These are phyloP conservation scores for Teinopalpus imperialis DNA, from an alignment of 2,888 invertebrate species.

Conservation along the genomic window DNA sequence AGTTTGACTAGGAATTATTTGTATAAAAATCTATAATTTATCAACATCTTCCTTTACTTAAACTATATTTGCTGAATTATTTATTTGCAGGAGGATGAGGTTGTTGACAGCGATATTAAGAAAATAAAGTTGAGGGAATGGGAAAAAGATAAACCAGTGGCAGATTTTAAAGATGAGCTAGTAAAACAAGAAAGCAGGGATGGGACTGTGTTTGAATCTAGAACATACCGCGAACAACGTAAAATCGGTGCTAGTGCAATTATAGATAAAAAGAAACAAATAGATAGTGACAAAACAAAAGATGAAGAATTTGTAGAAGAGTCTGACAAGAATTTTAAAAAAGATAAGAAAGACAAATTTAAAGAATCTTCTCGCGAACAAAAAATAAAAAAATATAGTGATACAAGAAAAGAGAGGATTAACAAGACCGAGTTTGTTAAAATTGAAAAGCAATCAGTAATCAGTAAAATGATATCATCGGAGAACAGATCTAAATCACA, in stretches of 20 bases:
- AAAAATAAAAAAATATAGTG: conserved; percentile 76
- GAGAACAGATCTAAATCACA: conserved; percentile 61
- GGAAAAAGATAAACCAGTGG: conserved; percentile 63
- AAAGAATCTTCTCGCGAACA: conserved; percentile 72
- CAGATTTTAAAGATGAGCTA: conserved; percentile 60
- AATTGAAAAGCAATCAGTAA: conserved; percentile 63
- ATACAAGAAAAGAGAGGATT: conserved; percentile 70
- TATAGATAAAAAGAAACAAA: conserved; percentile 72
- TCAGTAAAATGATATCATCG: conserved; percentile 61
- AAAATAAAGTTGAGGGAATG: conserved; percentile 74
- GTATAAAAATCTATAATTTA: too few relatives aligned
- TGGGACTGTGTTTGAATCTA: conserved; percentile 64
- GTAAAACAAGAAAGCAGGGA: conserved; percentile 54
- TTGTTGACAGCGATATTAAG: conserved; percentile 66
- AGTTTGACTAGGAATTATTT: too few relatives aligned
- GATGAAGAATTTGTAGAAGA: conserved; percentile 70
- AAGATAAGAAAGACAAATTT: conserved; percentile 65
- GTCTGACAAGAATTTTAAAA: conserved; percentile 55
- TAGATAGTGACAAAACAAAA: conserved; percentile 68
- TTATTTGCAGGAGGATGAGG: conserved; percentile 61
- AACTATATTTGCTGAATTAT: conserved; percentile 6
- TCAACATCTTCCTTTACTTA: too few relatives aligned
- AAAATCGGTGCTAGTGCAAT: conserved; percentile 53
- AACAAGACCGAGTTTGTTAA: conserved; percentile 58
- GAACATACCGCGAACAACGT: conserved; percentile 67